Evolutionary conservation across 2,797 vertebrate genomes (phyloP).

Genomic region (Tamandua tetradactyla): DNA sequence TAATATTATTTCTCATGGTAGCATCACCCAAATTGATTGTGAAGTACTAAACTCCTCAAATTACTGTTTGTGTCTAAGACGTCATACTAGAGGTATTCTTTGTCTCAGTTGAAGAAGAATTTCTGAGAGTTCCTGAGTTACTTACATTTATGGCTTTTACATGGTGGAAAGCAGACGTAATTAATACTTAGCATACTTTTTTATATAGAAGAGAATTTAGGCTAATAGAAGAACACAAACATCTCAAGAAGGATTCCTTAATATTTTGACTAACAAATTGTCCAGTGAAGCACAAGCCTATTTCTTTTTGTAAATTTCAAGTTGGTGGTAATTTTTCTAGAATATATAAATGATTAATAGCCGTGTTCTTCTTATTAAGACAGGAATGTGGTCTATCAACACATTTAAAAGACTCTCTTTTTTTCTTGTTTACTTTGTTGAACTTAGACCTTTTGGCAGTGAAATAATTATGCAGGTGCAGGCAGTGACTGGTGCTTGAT

Average conservation of each 20-base stretch:
- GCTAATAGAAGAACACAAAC: slow-evolving; percentile 12
- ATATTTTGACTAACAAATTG: slow-evolving; percentile 39
- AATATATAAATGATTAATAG: slow-evolving; percentile 43
- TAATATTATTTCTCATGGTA: slow-evolving; percentile 54
- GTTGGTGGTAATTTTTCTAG: slow-evolving; percentile 34
- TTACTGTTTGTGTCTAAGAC: slow-evolving; percentile 17
- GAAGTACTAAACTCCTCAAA: neutral
- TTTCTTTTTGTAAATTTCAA: slow-evolving; percentile 62
- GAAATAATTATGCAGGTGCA: slow-evolving; percentile 47
- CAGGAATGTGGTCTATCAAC: slow-evolving; percentile 2
- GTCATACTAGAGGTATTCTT: slow-evolving; percentile 49
- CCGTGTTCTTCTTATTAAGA: slow-evolving; percentile 51
- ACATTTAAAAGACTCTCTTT: slow-evolving; percentile 32
- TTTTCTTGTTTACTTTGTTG: slow-evolving; percentile 12
- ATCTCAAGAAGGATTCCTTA: slow-evolving; percentile 39
- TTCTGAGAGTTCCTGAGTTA: slow-evolving; percentile 34
- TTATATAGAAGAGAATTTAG: slow-evolving; percentile 18
- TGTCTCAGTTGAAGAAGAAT: slow-evolving; percentile 9
- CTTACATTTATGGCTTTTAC: slow-evolving; percentile 31
- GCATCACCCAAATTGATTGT: slow-evolving; percentile 38
- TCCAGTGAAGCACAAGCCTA: neutral
- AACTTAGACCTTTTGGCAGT: slow-evolving; percentile 8
- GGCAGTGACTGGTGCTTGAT: slow-evolving; percentile 17
- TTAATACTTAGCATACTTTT: slow-evolving; percentile 39
- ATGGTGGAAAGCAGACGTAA: slow-evolving; percentile 38